phyloP scores from a whole-genome alignment of 2,797 vertebrate genomes.

The Botia almorhae region DNA sequence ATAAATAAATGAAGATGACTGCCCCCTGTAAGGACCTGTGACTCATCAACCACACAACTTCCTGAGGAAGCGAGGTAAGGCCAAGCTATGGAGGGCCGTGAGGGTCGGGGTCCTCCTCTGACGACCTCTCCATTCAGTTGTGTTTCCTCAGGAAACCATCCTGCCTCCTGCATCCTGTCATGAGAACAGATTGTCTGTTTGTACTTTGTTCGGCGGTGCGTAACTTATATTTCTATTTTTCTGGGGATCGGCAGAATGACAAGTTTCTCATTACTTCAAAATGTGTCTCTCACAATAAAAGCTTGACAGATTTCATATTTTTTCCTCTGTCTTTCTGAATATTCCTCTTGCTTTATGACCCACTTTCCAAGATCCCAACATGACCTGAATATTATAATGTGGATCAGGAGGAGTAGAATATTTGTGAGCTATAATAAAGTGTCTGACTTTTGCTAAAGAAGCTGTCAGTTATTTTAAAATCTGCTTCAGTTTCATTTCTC shows the following conservation, averaged over 20 bases:
- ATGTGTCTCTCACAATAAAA: neutral
- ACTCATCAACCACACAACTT: conserved; percentile 50
- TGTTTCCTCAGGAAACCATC: conserved; percentile 67
- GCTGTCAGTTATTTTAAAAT: neutral
- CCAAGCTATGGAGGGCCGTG: conserved; percentile 29
- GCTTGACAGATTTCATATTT: neutral
- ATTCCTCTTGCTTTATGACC: neutral
- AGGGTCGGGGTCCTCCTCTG: conserved; percentile 49
- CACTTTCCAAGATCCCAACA: neutral
- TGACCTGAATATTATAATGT: neutral
- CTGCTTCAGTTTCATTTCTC: neutral
- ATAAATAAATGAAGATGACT: neutral
- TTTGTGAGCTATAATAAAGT: conserved; percentile 25
- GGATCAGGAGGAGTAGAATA: neutral
- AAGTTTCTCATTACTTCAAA: neutral
- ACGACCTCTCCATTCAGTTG: conserved; percentile 62
- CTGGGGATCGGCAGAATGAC: neutral
- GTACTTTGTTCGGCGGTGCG: conserved; percentile 43
- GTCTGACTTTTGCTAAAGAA: neutral
- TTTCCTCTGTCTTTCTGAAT: neutral
- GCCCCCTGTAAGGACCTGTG: conserved; percentile 30
- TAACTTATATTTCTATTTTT: conserved; percentile 43
- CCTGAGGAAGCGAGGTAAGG: conserved; percentile 60
- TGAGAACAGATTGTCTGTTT: conserved; percentile 48
- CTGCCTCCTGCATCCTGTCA: conserved; percentile 57